Evolutionary conservation across 2,888 invertebrate species (phyloP).

Genomic region (Cheilosia urbana): DNA sequence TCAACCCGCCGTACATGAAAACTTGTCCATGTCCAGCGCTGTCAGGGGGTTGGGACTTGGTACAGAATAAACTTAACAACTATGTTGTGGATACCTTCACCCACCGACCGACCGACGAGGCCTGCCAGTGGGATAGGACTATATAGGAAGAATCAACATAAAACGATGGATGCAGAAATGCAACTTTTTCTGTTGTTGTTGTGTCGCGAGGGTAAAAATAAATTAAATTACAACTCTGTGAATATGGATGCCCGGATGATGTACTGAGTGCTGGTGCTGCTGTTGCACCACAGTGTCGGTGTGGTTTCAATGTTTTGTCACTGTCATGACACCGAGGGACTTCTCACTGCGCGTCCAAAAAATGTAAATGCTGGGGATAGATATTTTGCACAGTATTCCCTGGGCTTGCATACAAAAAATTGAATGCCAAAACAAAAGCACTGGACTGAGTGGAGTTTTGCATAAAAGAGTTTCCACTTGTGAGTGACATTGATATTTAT

Average conservation of each 20-base stretch:
- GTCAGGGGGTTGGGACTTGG: conserved; percentile 16
- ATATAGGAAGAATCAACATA: conserved; percentile 44
- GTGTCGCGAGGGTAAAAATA: conserved; percentile 42
- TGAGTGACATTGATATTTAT: conserved; percentile 69
- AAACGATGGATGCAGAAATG: conserved; percentile 37
- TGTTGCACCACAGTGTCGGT: conserved; percentile 68
- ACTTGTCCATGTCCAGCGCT: conserved; percentile 36
- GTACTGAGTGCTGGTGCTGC: conserved; percentile 40
- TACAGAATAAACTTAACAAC: conserved; percentile 50
- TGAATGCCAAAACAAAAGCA: conserved; percentile 46
- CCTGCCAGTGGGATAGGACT: conserved; percentile 39
- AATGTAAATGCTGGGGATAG: conserved; percentile 48
- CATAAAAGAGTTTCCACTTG: conserved; percentile 41
- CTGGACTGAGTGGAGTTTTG: conserved; percentile 5
- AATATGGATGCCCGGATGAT: conserved; percentile 57
- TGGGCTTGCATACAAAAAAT: conserved; percentile 38
- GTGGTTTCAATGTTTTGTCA: conserved; percentile 73
- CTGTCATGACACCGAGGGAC: conserved; percentile 54
- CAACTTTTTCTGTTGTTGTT: conserved; percentile 32
- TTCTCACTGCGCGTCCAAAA: conserved; percentile 45
- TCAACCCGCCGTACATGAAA: conserved; percentile 47
- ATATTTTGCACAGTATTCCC: conserved; percentile 23
- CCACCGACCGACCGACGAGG: conserved; percentile 18
- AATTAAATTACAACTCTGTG: conserved; percentile 69
- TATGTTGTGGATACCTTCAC: conserved; percentile 26